Evolutionary conservation across 2,888 invertebrate genomes (phyloP), one percentile per base, ranked within the genome.

Genomic region (Limenitis camilla): DNA sequence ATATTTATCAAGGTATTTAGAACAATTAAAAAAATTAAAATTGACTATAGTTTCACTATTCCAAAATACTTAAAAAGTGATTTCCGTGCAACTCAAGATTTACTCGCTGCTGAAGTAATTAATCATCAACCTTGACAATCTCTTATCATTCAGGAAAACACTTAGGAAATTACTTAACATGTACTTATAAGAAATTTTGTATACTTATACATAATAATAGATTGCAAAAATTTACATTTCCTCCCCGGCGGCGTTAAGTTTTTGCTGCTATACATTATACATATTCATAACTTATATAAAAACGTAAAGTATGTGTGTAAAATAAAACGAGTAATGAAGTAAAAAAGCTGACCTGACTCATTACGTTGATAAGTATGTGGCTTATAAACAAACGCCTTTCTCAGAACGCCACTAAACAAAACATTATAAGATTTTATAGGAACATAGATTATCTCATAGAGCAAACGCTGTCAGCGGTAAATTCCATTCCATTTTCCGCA

Each of bases 131-230:
- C 68, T 68, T 68, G 66, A 67, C 67, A 67, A 67, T 67, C 67
- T 68, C 67, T 66, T 67, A 66, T 67, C 64, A 64, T 62, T 63
- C 62, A 65, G 68, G 67, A 65, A 67, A 68, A 68, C 61, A 66
- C 63, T 61, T 60, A 63, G 67, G 64, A 66, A 65, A 68, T 63
- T 63, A 59, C 60, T 61, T 53, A 63, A 64, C 61, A 57, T 49
- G 53, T 61, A 58, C 51, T 49, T 56, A 56, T 52, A 55, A 52
- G 46, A 57, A 56, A 51, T 55, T 52, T 53, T 36, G 35, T 49
- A 53, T 41, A 41, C 39, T 49, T 40, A 39, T 38, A 45, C 29
- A 44, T 44, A 48, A 41, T 41, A 52, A 52, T 49, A 36, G 33
- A 48, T 32, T 55, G 48, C 32, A 49, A 45, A 48, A 45, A 41